A percentile compares a stretch with the other conserved stretches of the same genome.
Evolutionary conservation across 1,140 invertebrate genomes (phyloP).

Genomic region (Drosophila pallidifrons): DNA sequence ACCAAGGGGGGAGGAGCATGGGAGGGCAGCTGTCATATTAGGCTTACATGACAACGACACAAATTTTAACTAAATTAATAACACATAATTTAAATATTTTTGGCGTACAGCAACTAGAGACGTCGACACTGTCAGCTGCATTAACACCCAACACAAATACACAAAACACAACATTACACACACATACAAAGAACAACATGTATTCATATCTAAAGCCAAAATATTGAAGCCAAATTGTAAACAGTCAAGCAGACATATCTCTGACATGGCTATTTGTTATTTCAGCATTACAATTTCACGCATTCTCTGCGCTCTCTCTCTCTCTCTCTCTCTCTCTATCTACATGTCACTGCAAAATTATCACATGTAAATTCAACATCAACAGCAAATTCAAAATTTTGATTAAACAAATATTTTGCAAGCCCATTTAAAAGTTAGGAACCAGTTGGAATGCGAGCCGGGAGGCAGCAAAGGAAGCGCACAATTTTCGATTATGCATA

Average conservation of each 20-base stretch:
- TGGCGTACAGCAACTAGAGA: background rate
- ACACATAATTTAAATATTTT: conserved; percentile 60
- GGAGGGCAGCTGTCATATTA: conserved; percentile 14
- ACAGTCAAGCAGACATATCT: conserved; percentile 5
- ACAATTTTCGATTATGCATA: background rate
- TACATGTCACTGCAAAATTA: background rate
- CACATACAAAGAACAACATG: background rate
- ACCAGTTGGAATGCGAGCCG: background rate
- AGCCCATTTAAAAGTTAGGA: background rate
- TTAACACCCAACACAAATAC: conserved; percentile 15
- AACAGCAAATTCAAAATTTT: conserved; percentile 13
- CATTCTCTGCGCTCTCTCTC: background rate
- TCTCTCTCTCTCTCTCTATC: background rate
- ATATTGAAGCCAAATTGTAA: conserved; percentile 10
- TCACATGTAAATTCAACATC: conserved; percentile 15
- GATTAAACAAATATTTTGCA: conserved; percentile 21
- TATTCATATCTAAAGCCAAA: conserved; percentile 13
- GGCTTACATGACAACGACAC: conserved; percentile 57
- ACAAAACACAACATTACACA: background rate
- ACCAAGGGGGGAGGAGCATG: background rate
- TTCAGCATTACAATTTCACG: conserved; percentile 8
- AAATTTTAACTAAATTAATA: conserved; percentile 60
- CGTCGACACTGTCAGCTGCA: conserved; percentile 12
- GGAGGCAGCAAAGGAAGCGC: background rate
- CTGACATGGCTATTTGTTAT: conserved; percentile 33